A percentile compares a stretch with the other conserved stretches of the same genome.
These are phyloP conservation scores for Metridium senile DNA, from an alignment of 92 coral and sea anemone genomes.

Conservation along the genomic window DNA sequence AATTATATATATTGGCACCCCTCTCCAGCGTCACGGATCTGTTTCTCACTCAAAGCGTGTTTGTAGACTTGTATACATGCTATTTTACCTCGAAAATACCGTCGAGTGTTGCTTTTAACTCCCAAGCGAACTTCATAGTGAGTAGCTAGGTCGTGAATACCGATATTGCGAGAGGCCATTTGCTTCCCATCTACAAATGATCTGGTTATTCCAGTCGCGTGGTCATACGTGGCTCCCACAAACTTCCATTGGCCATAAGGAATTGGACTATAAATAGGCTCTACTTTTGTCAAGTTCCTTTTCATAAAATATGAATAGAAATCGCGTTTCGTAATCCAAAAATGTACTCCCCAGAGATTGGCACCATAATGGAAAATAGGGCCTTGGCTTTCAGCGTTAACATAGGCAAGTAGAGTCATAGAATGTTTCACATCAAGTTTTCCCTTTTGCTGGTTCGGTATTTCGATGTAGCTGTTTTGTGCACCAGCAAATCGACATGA, in stretches of 20 bases:
- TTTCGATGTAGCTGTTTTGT: conserved; percentile 56
- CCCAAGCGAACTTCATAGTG: conserved; percentile 63
- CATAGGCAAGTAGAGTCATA: conserved; percentile 46
- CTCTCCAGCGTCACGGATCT: conserved; percentile 29
- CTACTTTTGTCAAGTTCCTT: no score
- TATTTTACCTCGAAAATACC: conserved; percentile 58
- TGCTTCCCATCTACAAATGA: conserved; percentile 61
- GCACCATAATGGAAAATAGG: conserved; percentile 52
- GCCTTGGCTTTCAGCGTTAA: conserved; percentile 34
- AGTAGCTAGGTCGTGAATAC: conserved; percentile 50
- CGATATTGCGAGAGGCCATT: conserved; percentile 38
- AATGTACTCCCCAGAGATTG: not conserved
- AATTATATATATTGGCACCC: not conserved
- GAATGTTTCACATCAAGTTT: conserved; percentile 37
- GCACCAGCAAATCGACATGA: conserved; percentile 44
- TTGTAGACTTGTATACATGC: conserved; percentile 65
- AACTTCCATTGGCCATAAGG: conserved; percentile 51
- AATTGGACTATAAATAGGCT: conserved; percentile 1
- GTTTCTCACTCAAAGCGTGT: conserved; percentile 35
- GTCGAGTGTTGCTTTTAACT: conserved; percentile 51
- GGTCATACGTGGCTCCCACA: conserved; percentile 61
- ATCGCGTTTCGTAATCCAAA: not conserved
- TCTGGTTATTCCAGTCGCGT: conserved; percentile 47
- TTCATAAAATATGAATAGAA: not conserved
- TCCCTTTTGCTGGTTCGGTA: conserved; percentile 43